Evolutionary conservation across 2,797 vertebrate genomes (phyloP), one percentile per base, ranked within the genome.

Genomic region (Anomalospiza imberbis): DNA sequence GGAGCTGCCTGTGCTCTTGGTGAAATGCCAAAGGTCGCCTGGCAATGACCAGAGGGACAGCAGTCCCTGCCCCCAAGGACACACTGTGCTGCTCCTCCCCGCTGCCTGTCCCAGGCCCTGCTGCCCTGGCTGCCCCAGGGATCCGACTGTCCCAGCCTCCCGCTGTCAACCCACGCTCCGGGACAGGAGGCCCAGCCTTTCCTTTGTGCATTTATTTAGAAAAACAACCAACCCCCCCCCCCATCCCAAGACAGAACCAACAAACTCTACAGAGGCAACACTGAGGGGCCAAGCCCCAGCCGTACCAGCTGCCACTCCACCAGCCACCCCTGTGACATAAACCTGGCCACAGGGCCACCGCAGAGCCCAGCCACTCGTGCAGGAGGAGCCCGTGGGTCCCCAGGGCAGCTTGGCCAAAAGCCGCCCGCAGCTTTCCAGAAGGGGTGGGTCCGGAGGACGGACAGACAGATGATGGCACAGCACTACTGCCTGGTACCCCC

Each of bases 161-260:
- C 2, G 1, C 54, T 9, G 10, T 13, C 1, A 9, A 21, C 70
- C 83, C 13, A 4, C 7, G 26, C 76, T 34, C 16, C 1, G 10
- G 53, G 7, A 85, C 28, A 19, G 50, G 75, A 91, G 61, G 20
- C 75, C 34, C 82, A 54, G 76, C 58, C 42, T 21, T 90, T 72
- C 31, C 71, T 94, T 91, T 94, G 93, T 85, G 91, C 40, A 75
- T 96, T 96, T 96, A 96, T 96, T 95, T 93, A 95, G 77, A 94
- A 96, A 95, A 94, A 87, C 81, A 91, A 96, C 7, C 72, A 36
- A 20, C 7, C 38, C 51, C 24, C 38, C 57, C 48, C 50, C 8
- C 58, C n/a, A 77, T 85, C 89, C 72, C 53, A 73, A 71, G 79
- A 91, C 94, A 55, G 63, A 92, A 94, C 91, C 2, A 20, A 94